Conservation (phyloP, 2,113 vertebrate genomes). For the Cynocephalus volans region DNA sequence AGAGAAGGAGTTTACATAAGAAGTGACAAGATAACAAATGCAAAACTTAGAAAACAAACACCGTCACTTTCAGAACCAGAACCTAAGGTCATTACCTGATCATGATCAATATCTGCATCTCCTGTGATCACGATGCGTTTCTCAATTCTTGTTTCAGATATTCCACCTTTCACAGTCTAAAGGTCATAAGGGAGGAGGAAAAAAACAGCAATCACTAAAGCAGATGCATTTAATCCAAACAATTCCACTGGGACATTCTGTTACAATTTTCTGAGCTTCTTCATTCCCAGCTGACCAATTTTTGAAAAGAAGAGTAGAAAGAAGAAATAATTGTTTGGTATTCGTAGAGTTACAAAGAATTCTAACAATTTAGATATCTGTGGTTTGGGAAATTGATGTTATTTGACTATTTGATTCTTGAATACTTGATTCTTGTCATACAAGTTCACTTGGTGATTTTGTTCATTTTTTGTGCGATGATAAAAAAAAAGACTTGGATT, state of each 20-base stretch:
- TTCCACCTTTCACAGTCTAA: slow-evolving; percentile 96
- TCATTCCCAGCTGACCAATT: not conserved
- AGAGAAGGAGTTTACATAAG: not conserved
- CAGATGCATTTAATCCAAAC: slow-evolving; percentile 20
- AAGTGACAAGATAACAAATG: not conserved
- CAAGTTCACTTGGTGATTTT: not conserved
- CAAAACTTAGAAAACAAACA: not conserved
- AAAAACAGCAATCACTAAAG: not conserved
- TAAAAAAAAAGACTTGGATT: not conserved
- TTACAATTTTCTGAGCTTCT: slow-evolving; percentile 4
- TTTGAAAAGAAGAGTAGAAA: slow-evolving; percentile 58
- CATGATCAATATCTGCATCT: slow-evolving; percentile 98
- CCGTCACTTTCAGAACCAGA: not conserved
- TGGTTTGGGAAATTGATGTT: not conserved
- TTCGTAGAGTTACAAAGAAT: slow-evolving; percentile 20
- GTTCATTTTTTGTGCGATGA: not conserved
- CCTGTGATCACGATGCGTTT: slow-evolving; percentile 99
- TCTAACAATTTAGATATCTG: slow-evolving; percentile 22
- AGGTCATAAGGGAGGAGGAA: slow-evolving; percentile 50
- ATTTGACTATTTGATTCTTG: not conserved
- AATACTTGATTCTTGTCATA: not conserved
- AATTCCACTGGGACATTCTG: not conserved
- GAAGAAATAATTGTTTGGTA: not conserved
- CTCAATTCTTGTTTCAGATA: slow-evolving; percentile 99
- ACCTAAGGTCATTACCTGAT: slow-evolving; percentile 92